phyloP scores from a whole-genome alignment of 2,888 invertebrate species.

The Helicoverpa assulta region DNA sequence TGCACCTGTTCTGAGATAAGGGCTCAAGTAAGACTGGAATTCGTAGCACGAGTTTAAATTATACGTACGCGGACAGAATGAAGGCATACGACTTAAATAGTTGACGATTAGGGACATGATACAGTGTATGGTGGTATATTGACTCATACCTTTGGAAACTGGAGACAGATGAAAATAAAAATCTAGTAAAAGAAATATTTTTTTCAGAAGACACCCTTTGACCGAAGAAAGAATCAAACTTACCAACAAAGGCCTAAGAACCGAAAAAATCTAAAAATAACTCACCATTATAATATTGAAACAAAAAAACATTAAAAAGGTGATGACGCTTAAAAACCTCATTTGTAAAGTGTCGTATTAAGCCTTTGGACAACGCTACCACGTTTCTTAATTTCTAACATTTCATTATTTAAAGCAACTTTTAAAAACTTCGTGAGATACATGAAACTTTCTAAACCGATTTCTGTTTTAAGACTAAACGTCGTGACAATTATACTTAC shows the following conservation, averaged over 20 bases:
- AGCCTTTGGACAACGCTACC: conserved; percentile 47
- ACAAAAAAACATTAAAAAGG: conserved; percentile 14
- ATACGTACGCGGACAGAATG: conserved; percentile 67
- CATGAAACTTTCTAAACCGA: conserved; percentile 17
- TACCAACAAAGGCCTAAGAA: conserved; percentile 8
- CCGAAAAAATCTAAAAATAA: conserved; percentile 46
- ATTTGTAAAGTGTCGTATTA: conserved; percentile 50
- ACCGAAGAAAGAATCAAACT: neutral
- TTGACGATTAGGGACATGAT: conserved; percentile 53
- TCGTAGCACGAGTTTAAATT: conserved; percentile 64
- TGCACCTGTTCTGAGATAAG: conserved; percentile 23
- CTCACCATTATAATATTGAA: conserved; percentile 37
- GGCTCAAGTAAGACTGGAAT: conserved; percentile 52
- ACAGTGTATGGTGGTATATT: conserved; percentile 40
- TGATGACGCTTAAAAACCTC: conserved; percentile 19
- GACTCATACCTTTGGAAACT: conserved; percentile 23
- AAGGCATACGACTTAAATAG: conserved; percentile 54
- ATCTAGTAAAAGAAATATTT: neutral
- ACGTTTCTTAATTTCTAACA: conserved; percentile 22
- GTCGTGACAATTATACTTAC: neutral
- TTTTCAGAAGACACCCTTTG: neutral
- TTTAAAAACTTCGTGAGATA: conserved; percentile 4
- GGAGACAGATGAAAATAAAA: neutral
- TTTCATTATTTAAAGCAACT: conserved; percentile 30
- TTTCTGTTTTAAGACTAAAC: conserved; percentile 1